Percentiles rank a stretch among this genome's conserved stretches.
Conservation (phyloP, 2,888 invertebrate species). For the Meteorus cinctellus region DNA sequence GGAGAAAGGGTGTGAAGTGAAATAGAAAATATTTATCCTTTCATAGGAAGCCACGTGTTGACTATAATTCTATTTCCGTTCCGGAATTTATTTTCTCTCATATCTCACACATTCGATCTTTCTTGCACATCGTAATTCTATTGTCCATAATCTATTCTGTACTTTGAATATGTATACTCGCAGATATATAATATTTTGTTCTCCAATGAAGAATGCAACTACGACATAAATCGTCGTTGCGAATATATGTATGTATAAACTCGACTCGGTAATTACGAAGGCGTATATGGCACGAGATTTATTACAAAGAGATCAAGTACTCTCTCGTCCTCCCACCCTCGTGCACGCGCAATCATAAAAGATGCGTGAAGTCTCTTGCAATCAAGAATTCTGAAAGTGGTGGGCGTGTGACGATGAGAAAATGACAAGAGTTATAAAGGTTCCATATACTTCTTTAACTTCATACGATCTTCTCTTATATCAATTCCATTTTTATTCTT, state of each 20-base stretch:
- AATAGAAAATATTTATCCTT: constrained; percentile 38
- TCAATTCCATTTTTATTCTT: constrained; percentile 12
- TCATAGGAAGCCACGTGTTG: constrained; percentile 44
- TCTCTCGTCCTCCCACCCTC: background rate
- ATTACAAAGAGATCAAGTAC: constrained; percentile 26
- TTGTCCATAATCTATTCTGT: background rate
- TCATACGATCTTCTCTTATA: constrained; percentile 14
- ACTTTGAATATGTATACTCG: constrained; percentile 1
- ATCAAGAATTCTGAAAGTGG: constrained; percentile 3
- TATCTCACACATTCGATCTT: constrained; percentile 1
- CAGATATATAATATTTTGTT: background rate
- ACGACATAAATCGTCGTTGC: constrained; percentile 16
- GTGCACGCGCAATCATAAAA: background rate
- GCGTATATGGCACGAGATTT: constrained; percentile 27
- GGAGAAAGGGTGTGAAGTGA: constrained; percentile 34
- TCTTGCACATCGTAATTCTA: background rate
- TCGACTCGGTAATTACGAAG: constrained; percentile 21
- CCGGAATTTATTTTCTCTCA: constrained; percentile 22
- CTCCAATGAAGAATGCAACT: constrained; percentile 5
- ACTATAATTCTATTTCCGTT: constrained; percentile 35
- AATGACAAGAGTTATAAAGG: constrained; percentile 15
- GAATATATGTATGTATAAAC: constrained; percentile 15
- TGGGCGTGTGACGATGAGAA: constrained; percentile 24
- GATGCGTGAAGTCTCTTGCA: constrained; percentile 1
- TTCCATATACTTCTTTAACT: background rate